phyloP scores from a whole-genome alignment of 2,888 invertebrate genomes.

The Pyrochroa serraticornis region DNA sequence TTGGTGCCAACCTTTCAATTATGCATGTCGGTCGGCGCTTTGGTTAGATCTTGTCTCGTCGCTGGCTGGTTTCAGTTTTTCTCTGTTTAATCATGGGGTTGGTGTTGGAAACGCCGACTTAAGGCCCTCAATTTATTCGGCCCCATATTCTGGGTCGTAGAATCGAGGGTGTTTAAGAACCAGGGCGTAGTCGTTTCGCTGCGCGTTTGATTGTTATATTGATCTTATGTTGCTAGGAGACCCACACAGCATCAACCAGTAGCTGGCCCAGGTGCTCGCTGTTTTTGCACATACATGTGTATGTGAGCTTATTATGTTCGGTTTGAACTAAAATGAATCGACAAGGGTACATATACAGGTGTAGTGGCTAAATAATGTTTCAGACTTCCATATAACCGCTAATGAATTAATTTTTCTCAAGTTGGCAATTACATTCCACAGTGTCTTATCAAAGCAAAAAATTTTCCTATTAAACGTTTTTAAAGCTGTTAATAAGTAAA shows the following conservation, averaged over 20 bases:
- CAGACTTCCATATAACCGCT: too few species aligned
- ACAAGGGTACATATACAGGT: constrained; percentile 5
- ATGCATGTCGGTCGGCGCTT: too few species aligned
- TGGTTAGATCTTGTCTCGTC: too few species aligned
- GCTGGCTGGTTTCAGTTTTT: too few species aligned
- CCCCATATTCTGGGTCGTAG: constrained; percentile 23
- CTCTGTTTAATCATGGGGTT: too few species aligned
- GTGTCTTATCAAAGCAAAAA: too few species aligned
- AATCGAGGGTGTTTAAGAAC: constrained; percentile 45
- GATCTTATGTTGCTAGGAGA: constrained; percentile 54
- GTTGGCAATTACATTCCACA: too few species aligned
- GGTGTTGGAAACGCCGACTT: constrained; percentile 7
- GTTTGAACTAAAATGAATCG: constrained; percentile 12
- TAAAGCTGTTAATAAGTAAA: too few species aligned
- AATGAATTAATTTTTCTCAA: too few species aligned
- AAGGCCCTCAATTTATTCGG: constrained; percentile 23
- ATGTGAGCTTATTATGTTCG: constrained; percentile 14
- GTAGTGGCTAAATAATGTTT: too few species aligned
- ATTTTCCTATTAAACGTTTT: too few species aligned
- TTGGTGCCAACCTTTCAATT: too few species aligned
- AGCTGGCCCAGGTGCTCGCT: constrained; percentile 39
- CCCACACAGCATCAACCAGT: constrained; percentile 45
- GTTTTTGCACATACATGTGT: constrained; percentile 25
- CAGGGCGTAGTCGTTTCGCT: constrained; percentile 52
- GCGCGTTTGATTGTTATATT: constrained; percentile 56